Evolutionary conservation across 1,140 invertebrate species (phyloP), one percentile per base, ranked within the genome.

Genomic region (Adelges cooleyi): DNA sequence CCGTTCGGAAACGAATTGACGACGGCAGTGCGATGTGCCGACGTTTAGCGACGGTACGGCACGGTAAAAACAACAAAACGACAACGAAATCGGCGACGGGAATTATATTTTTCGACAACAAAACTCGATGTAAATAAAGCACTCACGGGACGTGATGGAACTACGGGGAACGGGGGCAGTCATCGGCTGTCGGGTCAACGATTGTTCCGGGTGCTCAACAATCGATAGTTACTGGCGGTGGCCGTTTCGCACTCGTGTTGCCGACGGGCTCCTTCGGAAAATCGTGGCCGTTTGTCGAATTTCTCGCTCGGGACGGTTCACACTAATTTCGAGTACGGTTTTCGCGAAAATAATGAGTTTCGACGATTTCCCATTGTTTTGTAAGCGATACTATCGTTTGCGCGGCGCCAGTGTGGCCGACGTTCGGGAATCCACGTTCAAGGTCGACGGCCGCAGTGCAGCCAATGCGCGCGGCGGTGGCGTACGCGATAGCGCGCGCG

Each of bases 51-150:
- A 48, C 40, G 56, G 25, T 48, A 27, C 40, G 56, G 6, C 27
- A 22, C 42, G 40, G 23, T 48, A 33, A 62, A 62, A 23, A 42
- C 56, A 42, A 4, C 56, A 42, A 18, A 48, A 20, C 27, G 20
- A 62, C 42, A 48, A 13, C 56, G 42, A 62, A 48, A 46, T 62
- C 56, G 56, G 17, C 8, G 38, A 62, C 56, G 25, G 25, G 56
- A 62, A 62, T 29, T 59, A 48, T 62, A 48, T 29, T 62, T 62
- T 62, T 62, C 56, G 56, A 62, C 56, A 62, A 62, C 56, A 62
- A 62, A 62, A 62, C 56, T 62, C 27, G 56, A 62, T 62, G 56
- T 62, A 62, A 62, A 62, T 62, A 62, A 62, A 62, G 56, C 56
- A 48, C 56, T 62, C 56, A 48, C 56, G 42, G 56, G 56, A 62